Base-by-base conservation (phyloP, 1,140 invertebrate species). In the Neodiprion pinetum region DNA sequence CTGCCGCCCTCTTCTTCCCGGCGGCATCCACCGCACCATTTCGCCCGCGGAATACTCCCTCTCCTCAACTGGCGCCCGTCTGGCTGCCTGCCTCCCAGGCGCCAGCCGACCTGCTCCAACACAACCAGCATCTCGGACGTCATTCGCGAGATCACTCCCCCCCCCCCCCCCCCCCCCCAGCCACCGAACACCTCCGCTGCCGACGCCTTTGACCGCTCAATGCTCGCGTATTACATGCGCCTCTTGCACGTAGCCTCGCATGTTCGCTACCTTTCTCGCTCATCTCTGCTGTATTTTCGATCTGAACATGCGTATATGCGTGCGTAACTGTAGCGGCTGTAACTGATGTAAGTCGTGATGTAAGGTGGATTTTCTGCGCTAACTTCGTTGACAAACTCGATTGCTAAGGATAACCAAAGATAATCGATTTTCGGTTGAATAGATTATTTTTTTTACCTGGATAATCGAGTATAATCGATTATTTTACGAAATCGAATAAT, bases 1-100 rank as follows among this genome's bases (percentile, higher is more conserved):
- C 69, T 72, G 50, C 75, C 61, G 72, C 78, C 69, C 75, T 75
- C 77, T 73, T 65, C 72, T 75, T 67, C 72, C 21, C 66, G 61
- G 9, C 66, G 61, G 9, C 61, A 21, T 40, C 28, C n/a, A 14
- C n/a, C 11, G 11, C 53, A 14, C 53, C n/a, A 61, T 61, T 61
- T 9, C n/a, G n/a, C 53, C 53, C 53, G 53, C 53, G 28, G 28
- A 5, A 17, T 12, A 17, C 11, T 12, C n/a, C 9, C 53, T 61
- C 53, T 9, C 53, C n/a, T 9, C 53, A 82, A 77, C 61, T 76
- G 87, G 87, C 87, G 87, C 87, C 87, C 87, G 87, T 82, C 87
- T 87, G 87, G 86, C 87, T 88, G 87, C 86, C 87, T 87, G 85
- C 84, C 81, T 82, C 81, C 72, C 81, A 86, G 88, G 87, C 88